Base-by-base conservation (phyloP, 1,140 invertebrate species). In the Globodera rostochiensis region DNA sequence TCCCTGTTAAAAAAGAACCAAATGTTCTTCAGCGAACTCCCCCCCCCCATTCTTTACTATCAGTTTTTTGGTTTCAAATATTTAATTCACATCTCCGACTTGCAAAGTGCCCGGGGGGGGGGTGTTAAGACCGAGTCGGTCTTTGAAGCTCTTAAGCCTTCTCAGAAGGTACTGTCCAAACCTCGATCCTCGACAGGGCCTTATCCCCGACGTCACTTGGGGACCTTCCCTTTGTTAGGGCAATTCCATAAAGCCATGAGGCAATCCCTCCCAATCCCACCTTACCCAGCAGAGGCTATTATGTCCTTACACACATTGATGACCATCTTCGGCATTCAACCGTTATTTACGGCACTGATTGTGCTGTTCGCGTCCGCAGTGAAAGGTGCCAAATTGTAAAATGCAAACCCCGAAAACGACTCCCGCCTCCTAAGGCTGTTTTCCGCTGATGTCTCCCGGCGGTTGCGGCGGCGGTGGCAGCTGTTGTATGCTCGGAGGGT, bases 371-470 rank as follows among this genome's bases (percentile, higher is more conserved):
- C 57, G 2, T 64, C 57, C 15, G 57, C 19, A 13, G 57, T 64
- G 13, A 64, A 64, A 64, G 57, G 57, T 64, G 57, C 57, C 57
- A 64, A 19, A 36, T 36, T 36, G 2, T 36, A 36, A 36, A 36
- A 36, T 36, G 2, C 36, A 36, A 36, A 36, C 1, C 2, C 36
- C 36, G 2, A 36, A 36, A 3, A 2, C 36, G 36, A 66, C 25
- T 71, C 69, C 9, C 19, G 13, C 69, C 69, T 11, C 46, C 46
- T 11, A 36, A 71, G 69, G 69, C 21, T 71, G 69, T 21, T 71
- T 71, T 6, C 69, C 69, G 69, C 6, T 71, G 36, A 71, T 71
- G 69, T 71, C 69, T 19, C 69, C 69, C 11, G 25, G 8, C 69
- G 69, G 57, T 2, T 64, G 36, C 50, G 45, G 15, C 15, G 57